Percentiles rank a stretch among this genome's conserved stretches.
These are phyloP conservation scores for Phrynocephalus guinanensis DNA, from an alignment of 2,797 vertebrate genomes.

Conservation along the genomic window DNA sequence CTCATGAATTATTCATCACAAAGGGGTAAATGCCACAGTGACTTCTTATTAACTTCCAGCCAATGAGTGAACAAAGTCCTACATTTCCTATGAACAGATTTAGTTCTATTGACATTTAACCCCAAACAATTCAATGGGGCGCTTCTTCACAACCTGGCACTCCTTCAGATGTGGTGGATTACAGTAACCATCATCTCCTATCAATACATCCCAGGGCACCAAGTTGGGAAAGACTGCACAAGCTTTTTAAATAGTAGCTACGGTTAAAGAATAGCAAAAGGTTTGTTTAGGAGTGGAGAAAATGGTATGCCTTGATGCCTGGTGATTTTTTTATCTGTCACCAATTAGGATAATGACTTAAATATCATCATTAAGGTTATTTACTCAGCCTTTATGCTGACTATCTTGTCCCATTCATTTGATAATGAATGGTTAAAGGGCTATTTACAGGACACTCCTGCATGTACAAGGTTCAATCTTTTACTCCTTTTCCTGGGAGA, in stretches of 20 bases:
- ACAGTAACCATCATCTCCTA: neutral
- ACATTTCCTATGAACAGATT: neutral
- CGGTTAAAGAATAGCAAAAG: neutral
- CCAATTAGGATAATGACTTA: neutral
- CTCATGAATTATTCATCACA: too few species aligned
- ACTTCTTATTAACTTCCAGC: too few species aligned
- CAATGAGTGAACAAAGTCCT: too few species aligned
- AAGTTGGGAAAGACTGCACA: neutral
- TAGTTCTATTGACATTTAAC: neutral
- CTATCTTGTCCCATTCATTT: neutral
- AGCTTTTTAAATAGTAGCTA: neutral
- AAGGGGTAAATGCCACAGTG: too few species aligned
- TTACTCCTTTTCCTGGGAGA: neutral
- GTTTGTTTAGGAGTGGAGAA: neutral
- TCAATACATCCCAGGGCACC: neutral
- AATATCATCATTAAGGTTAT: neutral
- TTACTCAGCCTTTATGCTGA: neutral
- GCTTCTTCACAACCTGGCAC: neutral
- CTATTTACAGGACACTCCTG: neutral
- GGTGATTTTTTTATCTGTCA: neutral
- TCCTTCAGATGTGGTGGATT: neutral
- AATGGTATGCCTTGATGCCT: neutral
- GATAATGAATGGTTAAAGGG: neutral
- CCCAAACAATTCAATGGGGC: neutral
- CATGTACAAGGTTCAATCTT: neutral